A percentile compares a stretch with the other conserved stretches of the same genome.
Evolutionary conservation across 92 coral and sea anemone genomes (phyloP).

Genomic region (Phenganax stokvisi): DNA sequence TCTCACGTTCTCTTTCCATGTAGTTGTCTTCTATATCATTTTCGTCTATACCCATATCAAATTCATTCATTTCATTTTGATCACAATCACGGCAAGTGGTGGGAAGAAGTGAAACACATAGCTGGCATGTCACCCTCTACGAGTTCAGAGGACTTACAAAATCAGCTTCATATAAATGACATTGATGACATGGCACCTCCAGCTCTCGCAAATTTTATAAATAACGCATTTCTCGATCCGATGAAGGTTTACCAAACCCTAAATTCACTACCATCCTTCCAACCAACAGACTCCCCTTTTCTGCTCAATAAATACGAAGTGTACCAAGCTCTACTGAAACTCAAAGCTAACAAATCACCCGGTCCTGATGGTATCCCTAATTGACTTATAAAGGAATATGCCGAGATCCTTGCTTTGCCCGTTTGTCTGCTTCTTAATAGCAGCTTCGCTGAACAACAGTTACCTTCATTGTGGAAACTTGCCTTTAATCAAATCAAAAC

Average conservation of each 20-base stretch:
- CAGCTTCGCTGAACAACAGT: neutral
- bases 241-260: slow-evolving; percentile 26
- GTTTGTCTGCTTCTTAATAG: neutral
- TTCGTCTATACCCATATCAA: no score
- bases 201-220: slow-evolving; percentile 19
- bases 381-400: slow-evolving; percentile 7
- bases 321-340: neutral
- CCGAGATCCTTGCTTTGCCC: slow-evolving; percentile 15
- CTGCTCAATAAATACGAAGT: neutral
- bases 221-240: slow-evolving; percentile 24
- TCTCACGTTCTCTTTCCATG: no score
- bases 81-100: no score
- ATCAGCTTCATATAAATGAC: slow-evolving; percentile 9
- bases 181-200: neutral
- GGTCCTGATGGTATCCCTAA: slow-evolving; percentile 17
- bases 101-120: slow-evolving; percentile 2
- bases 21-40: no score
- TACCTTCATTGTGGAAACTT: neutral
- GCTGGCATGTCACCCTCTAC: slow-evolving; percentile 19
- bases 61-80: no score
- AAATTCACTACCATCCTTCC: neutral
- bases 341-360: neutral
- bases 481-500: neutral
- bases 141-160: slow-evolving; percentile 3
- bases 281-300: slow-evolving; percentile 1